A percentile compares a stretch with the other conserved stretches of the same genome.
Evolutionary conservation across 2,888 invertebrate genomes (phyloP).

Genomic region (Campaea margaritaria): DNA sequence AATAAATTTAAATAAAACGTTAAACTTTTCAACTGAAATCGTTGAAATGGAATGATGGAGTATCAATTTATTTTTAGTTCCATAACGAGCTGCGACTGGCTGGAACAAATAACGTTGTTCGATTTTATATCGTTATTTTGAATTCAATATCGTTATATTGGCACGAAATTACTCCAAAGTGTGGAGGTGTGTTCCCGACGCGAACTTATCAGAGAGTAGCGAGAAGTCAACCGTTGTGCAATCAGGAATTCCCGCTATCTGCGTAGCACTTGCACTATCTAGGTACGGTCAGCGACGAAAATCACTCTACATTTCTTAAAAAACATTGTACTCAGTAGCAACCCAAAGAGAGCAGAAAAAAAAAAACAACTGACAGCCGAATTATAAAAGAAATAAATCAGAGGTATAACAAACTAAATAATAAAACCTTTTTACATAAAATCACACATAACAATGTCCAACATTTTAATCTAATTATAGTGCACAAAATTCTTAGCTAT

Average conservation of each 20-base stretch:
- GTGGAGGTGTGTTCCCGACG: conserved; percentile 10
- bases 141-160: background rate
- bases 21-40: background rate
- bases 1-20: no score
- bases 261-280: conserved; percentile 18
- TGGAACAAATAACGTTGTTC: background rate
- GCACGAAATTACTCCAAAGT: background rate
- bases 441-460: no score
- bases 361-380: no score
- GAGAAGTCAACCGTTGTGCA: conserved; percentile 8
- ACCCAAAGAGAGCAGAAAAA: no score
- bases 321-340: no score
- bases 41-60: background rate
- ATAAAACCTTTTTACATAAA: no score
- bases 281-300: background rate
- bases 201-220: conserved; percentile 19
- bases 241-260: conserved; percentile 17
- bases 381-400: no score
- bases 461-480: no score
- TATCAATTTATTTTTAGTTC: conserved; percentile 1
- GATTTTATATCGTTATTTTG: background rate
- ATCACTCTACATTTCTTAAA: no score
- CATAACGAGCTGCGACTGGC: background rate
- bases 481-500: no score
- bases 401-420: no score